Evolutionary conservation across 53 echinoderm and acorn worm genomes (phyloP).

Genomic region (Henricia sp.): DNA sequence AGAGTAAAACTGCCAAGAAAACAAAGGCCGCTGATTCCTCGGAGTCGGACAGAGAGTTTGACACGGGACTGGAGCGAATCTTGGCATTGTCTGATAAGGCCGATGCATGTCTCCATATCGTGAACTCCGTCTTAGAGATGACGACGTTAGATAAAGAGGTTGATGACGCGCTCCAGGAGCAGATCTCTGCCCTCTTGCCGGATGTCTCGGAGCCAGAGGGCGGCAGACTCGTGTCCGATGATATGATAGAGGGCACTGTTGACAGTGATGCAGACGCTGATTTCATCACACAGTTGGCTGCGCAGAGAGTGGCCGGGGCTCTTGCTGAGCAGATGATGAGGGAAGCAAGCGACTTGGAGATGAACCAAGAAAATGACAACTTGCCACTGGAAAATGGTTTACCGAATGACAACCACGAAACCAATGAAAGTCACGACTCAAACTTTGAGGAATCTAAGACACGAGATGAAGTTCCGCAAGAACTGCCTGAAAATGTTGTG

Average conservation of each 20-base stretch:
- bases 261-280: constrained; percentile 40
- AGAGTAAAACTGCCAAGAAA: constrained; percentile 4
- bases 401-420: background rate
- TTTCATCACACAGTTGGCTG: constrained; percentile 45
- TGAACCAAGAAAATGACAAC: background rate
- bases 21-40: constrained; percentile 6
- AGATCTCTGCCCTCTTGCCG: constrained; percentile 34
- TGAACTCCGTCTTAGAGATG: constrained; percentile 63
- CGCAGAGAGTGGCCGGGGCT: constrained; percentile 20
- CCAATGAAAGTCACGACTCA: background rate
- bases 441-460: background rate
- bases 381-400: constrained; percentile 29
- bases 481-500: background rate
- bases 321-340: constrained; percentile 43
- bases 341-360: background rate
- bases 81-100: constrained; percentile 59
- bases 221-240: background rate
- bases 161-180: constrained; percentile 42
- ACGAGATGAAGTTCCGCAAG: constrained; percentile 8
- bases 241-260: background rate
- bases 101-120: constrained; percentile 60
- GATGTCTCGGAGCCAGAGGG: constrained; percentile 13
- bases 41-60: constrained; percentile 23
- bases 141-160: constrained; percentile 43
- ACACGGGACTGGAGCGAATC: constrained; percentile 41